phyloP scores from a whole-genome alignment of 2,888 invertebrate species.

The Myopa tessellatipennis region DNA sequence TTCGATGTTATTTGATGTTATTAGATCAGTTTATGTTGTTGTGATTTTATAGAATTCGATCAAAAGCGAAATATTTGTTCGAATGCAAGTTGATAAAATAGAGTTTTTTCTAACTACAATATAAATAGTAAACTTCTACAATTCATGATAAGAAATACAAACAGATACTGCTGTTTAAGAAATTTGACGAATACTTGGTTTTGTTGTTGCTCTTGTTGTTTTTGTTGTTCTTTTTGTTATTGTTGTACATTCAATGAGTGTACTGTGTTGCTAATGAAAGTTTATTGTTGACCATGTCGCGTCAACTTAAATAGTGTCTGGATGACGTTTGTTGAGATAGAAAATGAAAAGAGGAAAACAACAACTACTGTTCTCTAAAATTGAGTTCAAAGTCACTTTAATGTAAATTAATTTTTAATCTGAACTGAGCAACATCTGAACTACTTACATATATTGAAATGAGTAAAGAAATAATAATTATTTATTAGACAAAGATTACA shows the following conservation, averaged over 20 bases:
- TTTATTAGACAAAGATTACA: too few relatives aligned
- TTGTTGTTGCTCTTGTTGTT: background rate
- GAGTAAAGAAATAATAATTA: too few relatives aligned
- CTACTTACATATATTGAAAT: too few relatives aligned
- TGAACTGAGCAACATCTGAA: background rate
- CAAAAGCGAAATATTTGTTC: too few relatives aligned
- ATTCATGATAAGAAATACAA: background rate
- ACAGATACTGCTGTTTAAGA: background rate
- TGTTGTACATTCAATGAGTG: background rate
- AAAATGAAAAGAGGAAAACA: background rate
- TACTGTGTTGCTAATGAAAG: background rate
- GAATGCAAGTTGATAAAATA: too few relatives aligned
- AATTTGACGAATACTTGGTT: background rate
- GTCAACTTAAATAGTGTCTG: background rate
- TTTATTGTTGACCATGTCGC: background rate
- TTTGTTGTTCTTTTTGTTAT: background rate
- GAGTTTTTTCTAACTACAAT: too few relatives aligned
- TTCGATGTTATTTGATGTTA: too few relatives aligned
- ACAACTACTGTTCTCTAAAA: background rate
- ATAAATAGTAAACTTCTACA: too few relatives aligned
- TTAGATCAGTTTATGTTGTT: too few relatives aligned
- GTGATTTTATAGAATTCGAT: too few relatives aligned
- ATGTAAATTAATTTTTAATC: background rate
- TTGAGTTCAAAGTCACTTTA: conserved; percentile 17
- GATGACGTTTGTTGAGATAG: too few relatives aligned